phyloP scores from a whole-genome alignment of 2,797 vertebrate species.

The Fratercula arctica region DNA sequence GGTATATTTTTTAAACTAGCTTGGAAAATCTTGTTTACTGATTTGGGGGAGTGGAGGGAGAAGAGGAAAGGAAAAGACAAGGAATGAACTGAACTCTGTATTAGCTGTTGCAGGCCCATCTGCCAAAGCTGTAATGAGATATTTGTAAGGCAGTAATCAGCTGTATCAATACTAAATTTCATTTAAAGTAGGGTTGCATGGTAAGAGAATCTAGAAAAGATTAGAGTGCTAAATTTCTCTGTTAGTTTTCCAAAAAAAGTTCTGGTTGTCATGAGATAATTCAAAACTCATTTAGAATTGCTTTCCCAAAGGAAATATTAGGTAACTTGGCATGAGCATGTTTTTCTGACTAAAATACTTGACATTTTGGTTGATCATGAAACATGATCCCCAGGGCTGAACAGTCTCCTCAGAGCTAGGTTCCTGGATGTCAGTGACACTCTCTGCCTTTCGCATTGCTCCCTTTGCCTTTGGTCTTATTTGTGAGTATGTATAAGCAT shows the following conservation, averaged over 20 bases:
- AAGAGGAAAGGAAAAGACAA: not conserved
- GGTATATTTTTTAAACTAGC: not conserved
- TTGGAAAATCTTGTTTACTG: constrained; percentile 37
- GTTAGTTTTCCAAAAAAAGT: constrained; percentile 60
- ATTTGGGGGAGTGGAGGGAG: not conserved
- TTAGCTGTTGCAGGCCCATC: not conserved
- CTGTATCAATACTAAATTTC: not conserved
- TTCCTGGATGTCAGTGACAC: not conserved
- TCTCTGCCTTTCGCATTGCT: not conserved
- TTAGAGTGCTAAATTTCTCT: constrained; percentile 56
- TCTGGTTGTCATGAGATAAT: constrained; percentile 61
- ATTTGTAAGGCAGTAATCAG: not conserved
- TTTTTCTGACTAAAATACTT: constrained; percentile 47
- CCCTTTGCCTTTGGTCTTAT: not conserved
- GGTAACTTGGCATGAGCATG: constrained; percentile 48
- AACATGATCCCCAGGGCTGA: not conserved
- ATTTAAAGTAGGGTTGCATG: not conserved
- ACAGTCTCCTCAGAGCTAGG: not conserved
- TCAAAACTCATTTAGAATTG: constrained; percentile 67
- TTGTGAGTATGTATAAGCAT: not conserved
- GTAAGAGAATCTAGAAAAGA: constrained; percentile 18
- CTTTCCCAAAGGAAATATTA: constrained; percentile 72
- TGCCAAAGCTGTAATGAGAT: constrained; percentile 22
- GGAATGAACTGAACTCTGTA: not conserved
- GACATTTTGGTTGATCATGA: constrained; percentile 12